Evolutionary conservation across 2,797 vertebrate genomes (phyloP).

Genomic region (Leptoclinus maculatus): DNA sequence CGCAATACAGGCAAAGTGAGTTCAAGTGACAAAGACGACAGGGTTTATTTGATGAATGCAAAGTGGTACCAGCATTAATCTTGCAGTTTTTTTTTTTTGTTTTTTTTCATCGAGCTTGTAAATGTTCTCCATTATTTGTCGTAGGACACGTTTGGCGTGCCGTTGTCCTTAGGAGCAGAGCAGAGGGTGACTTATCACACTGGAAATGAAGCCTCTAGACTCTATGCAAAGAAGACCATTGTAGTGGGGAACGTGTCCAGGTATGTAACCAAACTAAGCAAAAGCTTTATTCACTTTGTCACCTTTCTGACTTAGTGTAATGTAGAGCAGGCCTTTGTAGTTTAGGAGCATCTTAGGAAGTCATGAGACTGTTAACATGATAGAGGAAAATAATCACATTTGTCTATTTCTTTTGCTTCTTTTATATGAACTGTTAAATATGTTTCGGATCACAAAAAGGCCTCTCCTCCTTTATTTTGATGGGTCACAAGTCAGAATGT

Average conservation of each 20-base stretch:
- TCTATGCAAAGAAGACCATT: constrained; percentile 98
- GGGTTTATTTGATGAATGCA: not conserved
- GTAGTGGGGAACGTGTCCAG: constrained; percentile 99
- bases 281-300: not conserved
- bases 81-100: not conserved
- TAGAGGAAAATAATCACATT: too few relatives aligned
- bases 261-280: constrained; percentile 78
- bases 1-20: constrained; percentile 89
- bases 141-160: constrained; percentile 90
- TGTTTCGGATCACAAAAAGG: not conserved
- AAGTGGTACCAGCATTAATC: not conserved
- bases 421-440: not conserved
- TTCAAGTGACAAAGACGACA: not conserved
- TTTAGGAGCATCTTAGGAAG: not conserved
- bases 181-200: constrained; percentile 87
- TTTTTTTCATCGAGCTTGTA: not conserved
- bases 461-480: not conserved
- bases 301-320: not conserved
- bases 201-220: constrained; percentile 92
- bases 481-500: not conserved
- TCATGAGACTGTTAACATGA: not conserved
- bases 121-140: constrained; percentile 29
- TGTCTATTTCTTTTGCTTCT: not conserved
- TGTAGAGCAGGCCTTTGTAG: not conserved
- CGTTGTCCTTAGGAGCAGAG: constrained; percentile 83